Evolutionary conservation across 2,888 invertebrate species (phyloP).

Genomic region (Drosophila mimica): DNA sequence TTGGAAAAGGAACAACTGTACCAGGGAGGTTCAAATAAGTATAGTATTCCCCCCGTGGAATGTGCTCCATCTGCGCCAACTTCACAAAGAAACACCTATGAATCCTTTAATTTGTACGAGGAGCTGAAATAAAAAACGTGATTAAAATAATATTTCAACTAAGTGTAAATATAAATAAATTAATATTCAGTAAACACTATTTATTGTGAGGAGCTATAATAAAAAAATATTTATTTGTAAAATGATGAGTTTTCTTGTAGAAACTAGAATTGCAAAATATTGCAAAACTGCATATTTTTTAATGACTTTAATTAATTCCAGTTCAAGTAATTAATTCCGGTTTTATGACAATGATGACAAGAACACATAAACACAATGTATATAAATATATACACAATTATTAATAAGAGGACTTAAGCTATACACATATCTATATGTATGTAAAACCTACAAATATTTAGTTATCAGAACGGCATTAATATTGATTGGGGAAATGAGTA

Average conservation of each 20-base stretch:
- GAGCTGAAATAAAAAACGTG: constrained; percentile 33
- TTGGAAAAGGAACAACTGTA: constrained; percentile 41
- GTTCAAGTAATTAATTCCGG: no score
- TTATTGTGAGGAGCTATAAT: neutral
- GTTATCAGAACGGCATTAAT: constrained; percentile 41
- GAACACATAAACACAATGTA: neutral
- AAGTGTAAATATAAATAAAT: neutral
- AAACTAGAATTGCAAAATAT: no score
- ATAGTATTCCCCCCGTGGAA: constrained; percentile 61
- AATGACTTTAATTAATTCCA: no score
- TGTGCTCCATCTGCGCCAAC: constrained; percentile 59
- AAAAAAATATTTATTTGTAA: neutral
- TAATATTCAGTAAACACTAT: neutral
- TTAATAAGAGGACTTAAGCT: neutral
- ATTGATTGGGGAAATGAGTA: constrained; percentile 35
- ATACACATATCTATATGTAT: neutral
- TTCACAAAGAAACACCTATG: constrained; percentile 37
- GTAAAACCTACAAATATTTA: neutral
- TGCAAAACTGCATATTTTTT: no score
- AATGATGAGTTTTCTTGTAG: no score
- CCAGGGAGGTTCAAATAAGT: constrained; percentile 48
- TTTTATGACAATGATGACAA: neutral
- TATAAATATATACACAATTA: neutral
- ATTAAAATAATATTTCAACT: neutral
- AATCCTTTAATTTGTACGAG: constrained; percentile 65